Conservation (phyloP, 2,113 vertebrate species). For the Trogon surrucura region DNA sequence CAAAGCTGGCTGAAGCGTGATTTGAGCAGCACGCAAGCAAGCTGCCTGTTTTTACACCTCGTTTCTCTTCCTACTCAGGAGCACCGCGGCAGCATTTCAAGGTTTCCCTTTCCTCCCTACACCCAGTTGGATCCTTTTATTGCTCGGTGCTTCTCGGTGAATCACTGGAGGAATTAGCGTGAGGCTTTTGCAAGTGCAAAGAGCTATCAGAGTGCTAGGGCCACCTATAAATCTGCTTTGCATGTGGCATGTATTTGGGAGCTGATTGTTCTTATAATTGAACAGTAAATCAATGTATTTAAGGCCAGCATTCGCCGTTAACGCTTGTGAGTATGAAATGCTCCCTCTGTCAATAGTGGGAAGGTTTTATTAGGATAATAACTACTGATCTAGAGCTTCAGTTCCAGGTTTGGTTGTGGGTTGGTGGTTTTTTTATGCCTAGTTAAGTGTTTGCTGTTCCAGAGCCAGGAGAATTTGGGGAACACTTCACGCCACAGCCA, state of each 20-base stretch:
- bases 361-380: background rate
- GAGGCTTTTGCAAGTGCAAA: background rate
- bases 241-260: background rate
- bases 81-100: background rate
- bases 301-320: background rate
- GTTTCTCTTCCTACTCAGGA: background rate
- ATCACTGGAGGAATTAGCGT: accelerated
- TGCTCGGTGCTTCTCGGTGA: background rate
- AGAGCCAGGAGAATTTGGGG: background rate
- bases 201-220: background rate
- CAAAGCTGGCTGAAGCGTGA: background rate
- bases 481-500: background rate
- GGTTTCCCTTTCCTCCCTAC: background rate
- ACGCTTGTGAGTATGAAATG: background rate
- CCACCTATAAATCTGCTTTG: background rate
- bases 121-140: background rate
- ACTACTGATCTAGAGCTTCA: background rate
- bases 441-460: background rate
- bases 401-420: background rate
- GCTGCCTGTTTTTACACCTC: background rate
- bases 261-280: constrained; percentile 16
- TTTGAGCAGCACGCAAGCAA: background rate
- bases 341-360: background rate
- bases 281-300: constrained; percentile 23
- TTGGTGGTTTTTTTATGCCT: background rate